Evolutionary conservation across 2,113 vertebrate genomes (phyloP).

Genomic region (Charadrius vociferus): DNA sequence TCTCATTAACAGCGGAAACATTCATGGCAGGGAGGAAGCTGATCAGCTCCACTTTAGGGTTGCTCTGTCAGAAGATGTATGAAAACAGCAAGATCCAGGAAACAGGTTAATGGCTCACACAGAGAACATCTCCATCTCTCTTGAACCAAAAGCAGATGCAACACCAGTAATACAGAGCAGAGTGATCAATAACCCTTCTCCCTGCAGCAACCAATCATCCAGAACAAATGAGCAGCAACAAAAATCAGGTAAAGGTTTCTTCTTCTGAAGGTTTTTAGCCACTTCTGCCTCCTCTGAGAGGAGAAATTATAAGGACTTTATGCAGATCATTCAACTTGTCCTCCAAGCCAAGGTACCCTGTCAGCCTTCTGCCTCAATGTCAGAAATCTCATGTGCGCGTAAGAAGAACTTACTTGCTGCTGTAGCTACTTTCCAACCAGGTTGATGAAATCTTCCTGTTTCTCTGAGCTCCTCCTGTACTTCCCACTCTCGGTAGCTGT

Average conservation of each 20-base stretch:
- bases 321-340: neutral
- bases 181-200: neutral
- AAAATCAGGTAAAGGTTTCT: neutral
- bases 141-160: neutral
- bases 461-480: neutral
- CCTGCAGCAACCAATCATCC: neutral
- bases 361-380: neutral
- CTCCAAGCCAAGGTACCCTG: neutral
- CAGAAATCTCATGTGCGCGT: rapidly evolving
- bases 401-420: neutral
- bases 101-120: neutral
- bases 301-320: neutral
- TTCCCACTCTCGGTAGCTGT: neutral
- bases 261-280: neutral
- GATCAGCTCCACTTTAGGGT: neutral
- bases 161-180: neutral
- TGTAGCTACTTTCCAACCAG: neutral
- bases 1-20: neutral
- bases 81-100: neutral
- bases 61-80: neutral
- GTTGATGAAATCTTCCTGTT: neutral
- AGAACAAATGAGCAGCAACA: neutral
- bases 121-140: neutral
- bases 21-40: neutral
- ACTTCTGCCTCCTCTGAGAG: neutral